Percentiles rank a stretch among this genome's conserved stretches.
phyloP scores from a whole-genome alignment of 2,888 invertebrate genomes.

The Trisateles emortualis region DNA sequence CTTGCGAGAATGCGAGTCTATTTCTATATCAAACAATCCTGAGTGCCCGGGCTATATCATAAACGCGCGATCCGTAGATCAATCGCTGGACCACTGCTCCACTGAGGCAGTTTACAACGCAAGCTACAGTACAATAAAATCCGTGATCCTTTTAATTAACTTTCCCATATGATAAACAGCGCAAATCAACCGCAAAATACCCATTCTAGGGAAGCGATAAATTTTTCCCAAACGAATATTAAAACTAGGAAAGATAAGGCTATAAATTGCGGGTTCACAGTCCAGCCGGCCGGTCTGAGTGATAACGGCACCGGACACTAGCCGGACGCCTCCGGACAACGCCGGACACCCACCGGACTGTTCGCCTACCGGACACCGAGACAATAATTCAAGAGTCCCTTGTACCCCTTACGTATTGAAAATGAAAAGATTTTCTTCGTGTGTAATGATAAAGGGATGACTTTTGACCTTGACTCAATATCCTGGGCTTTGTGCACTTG shows the following conservation, averaged over 20 bases:
- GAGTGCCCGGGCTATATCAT: no score
- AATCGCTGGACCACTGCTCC: no score
- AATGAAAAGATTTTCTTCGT: slow-evolving; percentile 35
- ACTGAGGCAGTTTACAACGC: no score
- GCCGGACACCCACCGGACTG: slow-evolving; percentile 17
- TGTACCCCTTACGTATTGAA: slow-evolving; percentile 34
- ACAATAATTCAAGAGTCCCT: slow-evolving; percentile 39
- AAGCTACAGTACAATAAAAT: background rate
- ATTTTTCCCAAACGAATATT: slow-evolving; percentile 41
- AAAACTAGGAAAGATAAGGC: slow-evolving; percentile 44
- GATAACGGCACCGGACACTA: slow-evolving; percentile 37
- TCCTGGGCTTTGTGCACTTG: background rate
- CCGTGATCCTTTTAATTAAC: slow-evolving; percentile 3
- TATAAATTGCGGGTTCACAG: slow-evolving; percentile 44
- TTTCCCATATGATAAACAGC: slow-evolving; percentile 5
- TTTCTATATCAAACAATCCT: no score
- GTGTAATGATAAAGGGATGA: slow-evolving; percentile 24
- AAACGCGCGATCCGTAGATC: no score
- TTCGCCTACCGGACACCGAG: slow-evolving; percentile 21
- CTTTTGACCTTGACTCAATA: slow-evolving; percentile 23
- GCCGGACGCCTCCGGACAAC: slow-evolving; percentile 25
- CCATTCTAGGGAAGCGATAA: slow-evolving; percentile 27
- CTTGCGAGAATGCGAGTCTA: no score
- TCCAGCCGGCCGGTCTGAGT: slow-evolving; percentile 22
- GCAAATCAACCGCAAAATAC: slow-evolving; percentile 24